Evolutionary conservation across 2,797 vertebrate species (phyloP).

Genomic region (Chelidonichthys spinosus): DNA sequence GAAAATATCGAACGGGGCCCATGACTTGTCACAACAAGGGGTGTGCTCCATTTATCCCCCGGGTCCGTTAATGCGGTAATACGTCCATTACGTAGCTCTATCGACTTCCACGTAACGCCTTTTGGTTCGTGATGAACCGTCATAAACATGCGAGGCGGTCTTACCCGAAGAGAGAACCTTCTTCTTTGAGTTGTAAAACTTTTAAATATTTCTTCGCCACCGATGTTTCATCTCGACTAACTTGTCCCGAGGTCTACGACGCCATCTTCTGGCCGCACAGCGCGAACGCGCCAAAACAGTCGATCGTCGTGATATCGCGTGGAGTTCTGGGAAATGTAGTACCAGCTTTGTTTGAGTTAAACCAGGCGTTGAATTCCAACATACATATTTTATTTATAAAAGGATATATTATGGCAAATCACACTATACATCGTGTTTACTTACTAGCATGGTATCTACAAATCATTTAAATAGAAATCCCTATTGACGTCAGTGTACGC

Average conservation of each 20-base stretch:
- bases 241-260: conserved; percentile 9
- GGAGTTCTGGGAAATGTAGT: conserved; percentile 72
- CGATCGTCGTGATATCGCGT: neutral
- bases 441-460: rapidly evolving
- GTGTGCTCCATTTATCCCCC: conserved; percentile 52
- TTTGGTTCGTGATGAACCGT: rapidly evolving
- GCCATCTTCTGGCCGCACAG: conserved; percentile 66
- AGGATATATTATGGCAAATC: rapidly evolving
- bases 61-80: neutral
- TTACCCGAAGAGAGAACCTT: rapidly evolving
- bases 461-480: neutral
- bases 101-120: neutral
- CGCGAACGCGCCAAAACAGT: rapidly evolving
- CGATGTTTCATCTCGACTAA: neutral
- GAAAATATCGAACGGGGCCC: conserved; percentile 30
- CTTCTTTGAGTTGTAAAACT: neutral
- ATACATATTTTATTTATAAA: rapidly evolving
- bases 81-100: neutral
- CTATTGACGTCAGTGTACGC: rapidly evolving
- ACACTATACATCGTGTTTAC: rapidly evolving
- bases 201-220: neutral
- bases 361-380: rapidly evolving
- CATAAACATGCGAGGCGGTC: rapidly evolving
- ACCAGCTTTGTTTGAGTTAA: rapidly evolving
- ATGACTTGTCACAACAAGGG: conserved; percentile 17